phyloP scores from a whole-genome alignment of 2,797 vertebrate species.

The Telmatherina bonti region DNA sequence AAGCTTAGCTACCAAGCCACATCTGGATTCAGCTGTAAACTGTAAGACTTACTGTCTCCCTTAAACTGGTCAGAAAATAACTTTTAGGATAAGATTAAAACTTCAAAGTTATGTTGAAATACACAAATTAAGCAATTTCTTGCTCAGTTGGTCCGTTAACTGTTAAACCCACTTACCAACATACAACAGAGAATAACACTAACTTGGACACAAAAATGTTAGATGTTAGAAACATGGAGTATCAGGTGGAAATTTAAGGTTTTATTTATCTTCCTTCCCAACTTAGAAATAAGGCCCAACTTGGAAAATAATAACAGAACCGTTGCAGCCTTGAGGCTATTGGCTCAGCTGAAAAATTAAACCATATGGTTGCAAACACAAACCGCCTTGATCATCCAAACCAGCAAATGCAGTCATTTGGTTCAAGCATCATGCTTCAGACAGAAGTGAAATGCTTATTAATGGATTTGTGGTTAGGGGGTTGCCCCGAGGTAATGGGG shows the following conservation, averaged over 20 bases:
- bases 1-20: neutral
- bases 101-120: no score
- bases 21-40: neutral
- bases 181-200: conserved; percentile 30
- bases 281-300: conserved; percentile 34
- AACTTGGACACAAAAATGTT: conserved; percentile 14
- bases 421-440: conserved; percentile 50
- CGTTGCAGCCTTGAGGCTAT: conserved; percentile 50
- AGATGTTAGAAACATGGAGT: neutral
- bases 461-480: conserved; percentile 40
- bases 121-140: no score
- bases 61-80: conserved; percentile 5
- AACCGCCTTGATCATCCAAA: conserved; percentile 58
- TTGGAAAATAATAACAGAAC: conserved; percentile 41
- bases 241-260: conserved; percentile 17
- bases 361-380: conserved; percentile 71
- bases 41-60: neutral
- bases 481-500: conserved; percentile 14
- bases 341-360: conserved; percentile 64
- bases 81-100: neutral
- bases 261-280: conserved; percentile 13
- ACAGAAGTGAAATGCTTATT: conserved; percentile 60
- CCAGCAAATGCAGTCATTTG: conserved; percentile 53
- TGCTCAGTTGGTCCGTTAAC: no score
- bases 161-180: conserved; percentile 23